Evolutionary conservation across 2,113 vertebrate genomes (phyloP), one percentile per base, ranked within the genome.

Genomic region (Trematomus loennbergii): DNA sequence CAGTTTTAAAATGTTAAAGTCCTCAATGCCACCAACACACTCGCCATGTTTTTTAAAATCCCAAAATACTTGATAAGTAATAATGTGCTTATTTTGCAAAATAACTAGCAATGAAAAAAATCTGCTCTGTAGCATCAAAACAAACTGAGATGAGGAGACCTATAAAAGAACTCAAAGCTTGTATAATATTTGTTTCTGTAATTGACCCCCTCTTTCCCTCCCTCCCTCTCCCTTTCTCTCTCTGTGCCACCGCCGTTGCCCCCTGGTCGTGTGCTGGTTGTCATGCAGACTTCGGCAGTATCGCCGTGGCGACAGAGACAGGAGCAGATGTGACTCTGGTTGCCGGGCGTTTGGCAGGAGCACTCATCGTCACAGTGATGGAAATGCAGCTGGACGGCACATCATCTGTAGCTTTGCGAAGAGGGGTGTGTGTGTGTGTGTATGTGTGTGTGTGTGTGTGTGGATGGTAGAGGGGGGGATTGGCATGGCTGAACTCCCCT

Each of bases 321-420:
- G 92, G 87, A 94, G 90, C 92, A 94, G 93, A 93, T 94, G 93
- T 93, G 93, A 94, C 92, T 93, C 90, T 94, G 91, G 93, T 94
- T 93, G 89, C 93, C 83, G 93, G 93, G 92, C 93, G 91, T 93
- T 93, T 94, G 92, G 92, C 93, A 93, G 93, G 91, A 94, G 91
- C 88, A 92, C 91, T 94, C 91, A 93, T 91, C 88, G 77, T 94
- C 93, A 94, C 86, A 59, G 85, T 93, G 93, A 94, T 52, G 67
- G 75, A 91, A 84, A 94, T 93, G 86, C 82, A 91, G 93, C 91
- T 79, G 89, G 93, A 94, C 93, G 87, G 90, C 89, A 85, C 92
- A 93, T 94, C 93, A 94, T 92, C 93, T 93, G 93, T 89, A 92
- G 90, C 88, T 85, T 87, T 75, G 86, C 33, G 68, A 60, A 53